Conservation (phyloP, 2,113 vertebrate genomes). For the Mohoua ochrocephala region DNA sequence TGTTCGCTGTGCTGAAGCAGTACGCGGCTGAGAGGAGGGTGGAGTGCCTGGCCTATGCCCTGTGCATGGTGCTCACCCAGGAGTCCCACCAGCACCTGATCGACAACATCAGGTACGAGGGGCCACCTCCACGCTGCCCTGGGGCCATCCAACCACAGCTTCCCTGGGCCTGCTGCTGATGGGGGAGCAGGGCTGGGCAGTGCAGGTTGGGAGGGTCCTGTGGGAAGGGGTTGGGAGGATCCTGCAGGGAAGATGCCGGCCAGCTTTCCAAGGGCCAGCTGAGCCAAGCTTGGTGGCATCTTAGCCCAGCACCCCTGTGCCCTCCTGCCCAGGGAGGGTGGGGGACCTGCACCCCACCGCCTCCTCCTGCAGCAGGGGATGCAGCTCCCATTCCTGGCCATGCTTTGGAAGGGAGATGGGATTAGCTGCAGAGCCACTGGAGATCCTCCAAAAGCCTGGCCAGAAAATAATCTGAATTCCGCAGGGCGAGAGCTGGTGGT, state of each 20-base stretch:
- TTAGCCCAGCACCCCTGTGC: not conserved
- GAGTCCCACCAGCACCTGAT: constrained; percentile 85
- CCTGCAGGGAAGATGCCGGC: accelerated
- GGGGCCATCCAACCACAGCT: accelerated
- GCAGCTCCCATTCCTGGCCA: accelerated
- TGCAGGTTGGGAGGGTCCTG: not conserved
- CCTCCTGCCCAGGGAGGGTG: not conserved
- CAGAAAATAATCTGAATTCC: not conserved
- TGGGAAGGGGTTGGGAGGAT: not conserved
- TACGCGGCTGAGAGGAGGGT: constrained; percentile 87
- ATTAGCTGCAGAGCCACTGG: not conserved
- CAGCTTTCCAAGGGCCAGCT: not conserved
- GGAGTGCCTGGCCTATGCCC: constrained; percentile 84
- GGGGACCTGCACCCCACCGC: not conserved
- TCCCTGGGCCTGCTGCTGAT: accelerated
- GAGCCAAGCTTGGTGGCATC: not conserved
- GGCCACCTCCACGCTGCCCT: accelerated
- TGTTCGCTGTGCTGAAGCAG: constrained; percentile 86
- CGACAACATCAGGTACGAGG: constrained; percentile 86
- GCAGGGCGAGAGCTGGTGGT: accelerated
- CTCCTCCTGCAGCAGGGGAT: not conserved
- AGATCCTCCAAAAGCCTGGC: not conserved
- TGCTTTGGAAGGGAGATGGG: not conserved
- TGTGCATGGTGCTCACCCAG: constrained; percentile 79
- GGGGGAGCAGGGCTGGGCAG: not conserved